A percentile compares a stretch with the other conserved stretches of the same genome.
phyloP scores from a whole-genome alignment of 92 coral and sea anemone genomes.

The Bergia puertoricense region DNA sequence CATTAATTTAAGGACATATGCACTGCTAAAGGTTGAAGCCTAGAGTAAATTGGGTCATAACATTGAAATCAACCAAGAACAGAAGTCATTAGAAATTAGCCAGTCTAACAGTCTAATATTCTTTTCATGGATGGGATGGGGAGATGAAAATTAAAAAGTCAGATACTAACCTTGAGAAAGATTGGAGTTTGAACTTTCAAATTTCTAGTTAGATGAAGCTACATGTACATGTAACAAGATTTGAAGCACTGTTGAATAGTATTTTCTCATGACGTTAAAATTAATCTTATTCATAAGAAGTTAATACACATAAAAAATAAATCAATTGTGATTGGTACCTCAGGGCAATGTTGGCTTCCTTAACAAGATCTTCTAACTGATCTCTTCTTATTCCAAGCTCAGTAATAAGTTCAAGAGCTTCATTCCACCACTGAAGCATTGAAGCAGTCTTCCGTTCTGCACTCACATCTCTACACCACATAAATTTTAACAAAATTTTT shows the following conservation, averaged over 20 bases:
- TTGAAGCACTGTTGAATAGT: background rate
- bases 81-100: too few relatives aligned
- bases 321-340: conserved; percentile 54
- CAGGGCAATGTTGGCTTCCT: conserved; percentile 82
- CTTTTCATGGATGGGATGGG: too few relatives aligned
- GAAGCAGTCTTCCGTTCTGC: conserved; percentile 39
- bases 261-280: background rate
- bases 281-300: background rate
- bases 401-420: conserved; percentile 74
- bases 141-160: too few relatives aligned
- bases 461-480: conserved; percentile 8
- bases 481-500: background rate
- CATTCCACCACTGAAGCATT: conserved; percentile 76
- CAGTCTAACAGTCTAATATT: too few relatives aligned
- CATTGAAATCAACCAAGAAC: too few relatives aligned
- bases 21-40: too few relatives aligned
- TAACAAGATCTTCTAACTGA: conserved; percentile 75
- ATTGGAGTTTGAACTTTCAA: too few relatives aligned
- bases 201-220: too few relatives aligned
- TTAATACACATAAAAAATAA: background rate
- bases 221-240: too few relatives aligned
- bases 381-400: conserved; percentile 73
- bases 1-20: too few relatives aligned
- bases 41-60: too few relatives aligned
- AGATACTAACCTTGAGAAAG: too few relatives aligned